Evolutionary conservation across 2,113 vertebrate genomes (phyloP), one percentile per base, ranked within the genome.

Genomic region (Xyrauchen texanus): DNA sequence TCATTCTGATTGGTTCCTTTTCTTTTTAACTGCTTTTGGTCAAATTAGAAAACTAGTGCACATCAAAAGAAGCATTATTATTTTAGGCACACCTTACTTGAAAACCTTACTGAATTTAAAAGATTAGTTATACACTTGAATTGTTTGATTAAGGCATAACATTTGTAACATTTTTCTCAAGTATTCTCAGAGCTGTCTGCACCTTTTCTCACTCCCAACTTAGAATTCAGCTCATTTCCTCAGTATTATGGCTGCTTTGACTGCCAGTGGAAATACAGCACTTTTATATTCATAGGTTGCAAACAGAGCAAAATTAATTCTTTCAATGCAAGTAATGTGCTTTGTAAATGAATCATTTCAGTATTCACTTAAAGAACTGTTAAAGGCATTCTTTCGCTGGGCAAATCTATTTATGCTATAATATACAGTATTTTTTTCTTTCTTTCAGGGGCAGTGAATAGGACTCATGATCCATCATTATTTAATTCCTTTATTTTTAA

Each of bases 61-160:
- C 15, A 12, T 10, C 44, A 62, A 10, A 8, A 15, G 10, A 16
- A 44, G 8, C 63, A 13, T 49, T 8, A 63, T 67, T 34, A 60
- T 66, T 80, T 73, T 42, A 34, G 45, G 12, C 53, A 15, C 6
- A 63, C n/a, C 15, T 68, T 1, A 34, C 21, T 34, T 34, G 21
- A 34, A 34, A 34, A 21, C 58, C 15, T 80, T 70, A 46, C 45
- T n/a, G 49, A 65, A 47, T 65, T 46, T 66, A 57, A 60, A 65
- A 67, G 60, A 65, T 42, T 57, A 10, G 62, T 66, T 60, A 60
- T 67, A 57, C 52, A 21, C 16, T 34, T 34, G 47, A 79, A 72
- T 62, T 64, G 21, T 74, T 80, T 64, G 58, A 57, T 79, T 52
- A 73, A 80, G 62, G 67, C 62, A 73, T 80, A 73, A 66, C 73